Conservation (phyloP, 2,797 vertebrate species). For the Melanotaenia boesemani region DNA sequence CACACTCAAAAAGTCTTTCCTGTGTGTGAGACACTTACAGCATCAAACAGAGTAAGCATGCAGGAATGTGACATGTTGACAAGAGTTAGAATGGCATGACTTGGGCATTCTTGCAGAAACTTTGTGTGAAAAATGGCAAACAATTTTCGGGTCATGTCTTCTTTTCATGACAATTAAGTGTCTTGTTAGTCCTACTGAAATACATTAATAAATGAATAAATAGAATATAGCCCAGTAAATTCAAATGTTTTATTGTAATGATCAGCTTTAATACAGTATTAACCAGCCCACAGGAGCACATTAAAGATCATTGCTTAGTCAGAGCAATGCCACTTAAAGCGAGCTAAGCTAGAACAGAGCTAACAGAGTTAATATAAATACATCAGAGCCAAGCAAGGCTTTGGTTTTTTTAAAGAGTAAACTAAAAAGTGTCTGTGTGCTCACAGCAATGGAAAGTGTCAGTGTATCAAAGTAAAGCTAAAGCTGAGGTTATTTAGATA, state of each 20-base stretch:
- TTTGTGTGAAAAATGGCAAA: background rate
- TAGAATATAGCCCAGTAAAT: background rate
- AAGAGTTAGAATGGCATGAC: background rate
- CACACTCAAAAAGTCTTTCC: background rate
- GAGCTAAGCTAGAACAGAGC: background rate
- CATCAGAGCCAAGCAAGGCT: too few species aligned
- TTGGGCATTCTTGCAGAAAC: background rate
- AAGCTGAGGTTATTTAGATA: background rate
- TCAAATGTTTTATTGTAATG: background rate
- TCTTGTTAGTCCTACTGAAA: background rate
- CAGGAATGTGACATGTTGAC: constrained; percentile 3
- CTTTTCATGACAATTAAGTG: background rate
- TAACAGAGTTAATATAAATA: background rate
- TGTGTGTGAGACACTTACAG: background rate
- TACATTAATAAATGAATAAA: background rate
- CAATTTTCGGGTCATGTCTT: background rate
- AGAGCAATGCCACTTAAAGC: background rate
- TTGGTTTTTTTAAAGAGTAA: background rate
- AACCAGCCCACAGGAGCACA: too few species aligned
- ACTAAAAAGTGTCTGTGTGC: background rate
- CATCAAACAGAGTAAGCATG: background rate
- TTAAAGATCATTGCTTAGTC: too few species aligned
- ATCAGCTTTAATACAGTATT: background rate
- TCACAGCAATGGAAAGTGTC: background rate
- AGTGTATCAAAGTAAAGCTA: background rate